These are phyloP conservation scores for Nymphicus hollandicus DNA, from an alignment of 2,113 vertebrate species.

Conservation along the genomic window DNA sequence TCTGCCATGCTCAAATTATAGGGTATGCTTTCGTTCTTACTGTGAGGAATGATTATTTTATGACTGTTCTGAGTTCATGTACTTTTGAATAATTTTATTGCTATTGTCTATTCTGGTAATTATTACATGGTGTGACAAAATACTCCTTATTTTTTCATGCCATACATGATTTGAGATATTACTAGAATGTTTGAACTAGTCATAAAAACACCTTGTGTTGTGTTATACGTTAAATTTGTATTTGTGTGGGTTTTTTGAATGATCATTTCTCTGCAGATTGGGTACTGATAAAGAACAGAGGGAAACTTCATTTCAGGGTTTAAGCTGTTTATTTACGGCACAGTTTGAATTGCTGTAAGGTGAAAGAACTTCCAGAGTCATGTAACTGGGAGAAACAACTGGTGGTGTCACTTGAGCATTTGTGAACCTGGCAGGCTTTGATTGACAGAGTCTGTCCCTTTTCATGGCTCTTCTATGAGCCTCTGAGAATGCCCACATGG, in stretches of 20 bases:
- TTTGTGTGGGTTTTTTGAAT: not conserved
- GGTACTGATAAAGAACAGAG: not conserved
- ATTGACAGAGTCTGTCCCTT: not conserved
- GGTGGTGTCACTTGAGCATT: not conserved
- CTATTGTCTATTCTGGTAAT: not conserved
- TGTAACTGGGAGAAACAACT: not conserved
- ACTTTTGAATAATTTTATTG: not conserved
- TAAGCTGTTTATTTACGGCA: not conserved
- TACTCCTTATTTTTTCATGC: not conserved
- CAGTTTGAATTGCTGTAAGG: not conserved
- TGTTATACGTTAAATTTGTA: not conserved
- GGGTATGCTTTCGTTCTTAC: not conserved
- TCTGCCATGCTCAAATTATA: not conserved
- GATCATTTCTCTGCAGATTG: not conserved
- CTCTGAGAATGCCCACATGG: not conserved
- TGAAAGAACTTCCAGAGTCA: not conserved
- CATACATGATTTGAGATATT: not conserved
- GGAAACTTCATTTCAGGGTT: not conserved
- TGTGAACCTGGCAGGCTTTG: not conserved
- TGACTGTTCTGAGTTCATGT: not conserved
- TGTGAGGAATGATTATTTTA: not conserved
- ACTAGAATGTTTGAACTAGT: not conserved
- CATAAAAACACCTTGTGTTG: not conserved
- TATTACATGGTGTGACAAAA: not conserved
- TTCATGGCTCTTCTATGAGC: not conserved